Evolutionary conservation across 2,888 invertebrate species (phyloP).

Genomic region (Hyalella azteca): DNA sequence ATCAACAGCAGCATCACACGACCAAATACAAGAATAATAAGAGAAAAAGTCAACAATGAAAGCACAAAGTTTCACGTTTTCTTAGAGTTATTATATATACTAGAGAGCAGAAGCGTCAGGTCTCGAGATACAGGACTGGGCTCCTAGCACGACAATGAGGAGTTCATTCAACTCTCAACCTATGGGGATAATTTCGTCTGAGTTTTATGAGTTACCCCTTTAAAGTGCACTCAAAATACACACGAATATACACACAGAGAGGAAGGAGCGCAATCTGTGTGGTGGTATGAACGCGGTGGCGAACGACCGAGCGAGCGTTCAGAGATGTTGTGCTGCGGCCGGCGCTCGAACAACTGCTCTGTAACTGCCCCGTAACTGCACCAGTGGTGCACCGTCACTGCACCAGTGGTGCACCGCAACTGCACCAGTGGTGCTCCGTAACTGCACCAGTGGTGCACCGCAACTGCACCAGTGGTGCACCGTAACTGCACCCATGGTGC

Average conservation of each 20-base stretch:
- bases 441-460: background rate
- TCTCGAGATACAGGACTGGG: no score
- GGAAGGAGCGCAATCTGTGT: background rate
- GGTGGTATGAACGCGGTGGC: background rate
- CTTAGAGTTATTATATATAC: no score
- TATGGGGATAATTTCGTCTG: no score
- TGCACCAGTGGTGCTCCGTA: background rate
- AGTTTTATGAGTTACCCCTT: no score
- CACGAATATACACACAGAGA: background rate
- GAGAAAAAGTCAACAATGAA: conserved; percentile 19
- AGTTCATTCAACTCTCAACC: no score
- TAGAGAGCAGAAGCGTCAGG: no score
- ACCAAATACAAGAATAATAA: no score
- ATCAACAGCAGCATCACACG: no score
- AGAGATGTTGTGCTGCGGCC: background rate
- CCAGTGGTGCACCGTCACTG: background rate
- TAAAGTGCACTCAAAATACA: no score
- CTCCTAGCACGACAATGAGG: no score
- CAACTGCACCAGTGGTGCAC: background rate
- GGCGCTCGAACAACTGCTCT: background rate
- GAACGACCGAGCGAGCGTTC: background rate
- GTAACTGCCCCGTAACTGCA: background rate
- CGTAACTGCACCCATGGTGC: background rate
- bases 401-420: background rate
- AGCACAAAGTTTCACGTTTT: conserved; percentile 6